Conservation (phyloP, 2,888 invertebrate genomes). For the Pseudanteris insignis region DNA sequence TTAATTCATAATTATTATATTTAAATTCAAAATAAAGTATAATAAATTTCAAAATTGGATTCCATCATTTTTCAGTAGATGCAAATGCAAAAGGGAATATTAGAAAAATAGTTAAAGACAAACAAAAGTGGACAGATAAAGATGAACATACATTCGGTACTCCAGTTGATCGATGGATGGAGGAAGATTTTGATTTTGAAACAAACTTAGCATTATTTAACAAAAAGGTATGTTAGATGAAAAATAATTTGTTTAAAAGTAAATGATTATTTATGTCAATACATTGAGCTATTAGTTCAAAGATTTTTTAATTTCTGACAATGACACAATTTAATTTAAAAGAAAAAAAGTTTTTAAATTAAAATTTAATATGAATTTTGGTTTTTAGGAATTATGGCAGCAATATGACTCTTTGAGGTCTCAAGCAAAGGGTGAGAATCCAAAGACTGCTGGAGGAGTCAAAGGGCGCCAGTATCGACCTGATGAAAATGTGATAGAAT, state of each 20-base stretch:
- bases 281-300: too few species aligned
- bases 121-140: constrained; percentile 67
- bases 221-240: constrained; percentile 69
- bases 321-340: neutral
- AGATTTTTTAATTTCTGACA: too few species aligned
- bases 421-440: constrained; percentile 69
- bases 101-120: constrained; percentile 54
- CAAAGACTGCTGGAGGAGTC: too few species aligned
- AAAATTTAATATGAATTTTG: neutral
- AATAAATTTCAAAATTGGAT: too few species aligned
- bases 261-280: too few species aligned
- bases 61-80: too few species aligned
- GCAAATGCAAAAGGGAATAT: constrained; percentile 64
- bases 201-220: constrained; percentile 92
- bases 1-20: too few species aligned
- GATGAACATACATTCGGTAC: constrained; percentile 84
- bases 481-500: constrained; percentile 85
- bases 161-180: constrained; percentile 73
- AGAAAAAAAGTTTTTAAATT: neutral
- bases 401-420: constrained; percentile 75
- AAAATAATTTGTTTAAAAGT: too few species aligned
- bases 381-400: constrained; percentile 77
- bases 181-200: constrained; percentile 92
- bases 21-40: too few species aligned
- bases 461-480: constrained; percentile 73